Percentiles rank a stretch among this genome's conserved stretches.
Conservation (phyloP, 2,888 invertebrate species). For the Drosophila sordidula region DNA sequence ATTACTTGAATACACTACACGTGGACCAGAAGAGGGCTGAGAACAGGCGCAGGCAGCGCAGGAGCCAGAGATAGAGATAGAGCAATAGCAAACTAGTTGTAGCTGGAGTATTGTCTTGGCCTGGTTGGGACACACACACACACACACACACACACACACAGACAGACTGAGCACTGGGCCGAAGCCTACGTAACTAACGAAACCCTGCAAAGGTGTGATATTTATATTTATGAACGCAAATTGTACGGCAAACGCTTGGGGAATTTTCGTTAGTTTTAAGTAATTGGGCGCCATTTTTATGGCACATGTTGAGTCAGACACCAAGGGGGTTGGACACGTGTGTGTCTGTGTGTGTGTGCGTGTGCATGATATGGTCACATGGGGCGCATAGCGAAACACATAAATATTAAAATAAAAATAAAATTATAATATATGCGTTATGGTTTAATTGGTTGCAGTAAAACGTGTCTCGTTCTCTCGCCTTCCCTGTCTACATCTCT, state of each 20-base stretch:
- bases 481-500: neutral
- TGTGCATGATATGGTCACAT: slow-evolving; percentile 30
- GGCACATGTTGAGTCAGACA: slow-evolving; percentile 33
- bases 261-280: slow-evolving; percentile 75
- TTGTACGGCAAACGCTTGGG: slow-evolving; percentile 58
- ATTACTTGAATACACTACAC: slow-evolving; percentile 79
- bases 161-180: slow-evolving; percentile 4
- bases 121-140: slow-evolving; percentile 17
- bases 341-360: slow-evolving; percentile 5
- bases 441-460: slow-evolving; percentile 72
- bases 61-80: slow-evolving; percentile 14
- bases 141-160: slow-evolving; percentile 13
- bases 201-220: slow-evolving; percentile 67
- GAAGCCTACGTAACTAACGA: slow-evolving; percentile 36
- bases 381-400: slow-evolving; percentile 63
- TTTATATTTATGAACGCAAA: slow-evolving; percentile 77
- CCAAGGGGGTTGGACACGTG: neutral
- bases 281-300: slow-evolving; percentile 76
- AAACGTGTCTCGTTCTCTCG: slow-evolving; percentile 35
- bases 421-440: slow-evolving; percentile 71
- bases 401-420: slow-evolving; percentile 77
- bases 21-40: slow-evolving; percentile 1
- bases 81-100: slow-evolving; percentile 31
- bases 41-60: neutral
- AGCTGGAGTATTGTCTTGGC: slow-evolving; percentile 56